Evolutionary conservation across 2,797 vertebrate genomes (phyloP).

Genomic region (Emydoidea blandingii): DNA sequence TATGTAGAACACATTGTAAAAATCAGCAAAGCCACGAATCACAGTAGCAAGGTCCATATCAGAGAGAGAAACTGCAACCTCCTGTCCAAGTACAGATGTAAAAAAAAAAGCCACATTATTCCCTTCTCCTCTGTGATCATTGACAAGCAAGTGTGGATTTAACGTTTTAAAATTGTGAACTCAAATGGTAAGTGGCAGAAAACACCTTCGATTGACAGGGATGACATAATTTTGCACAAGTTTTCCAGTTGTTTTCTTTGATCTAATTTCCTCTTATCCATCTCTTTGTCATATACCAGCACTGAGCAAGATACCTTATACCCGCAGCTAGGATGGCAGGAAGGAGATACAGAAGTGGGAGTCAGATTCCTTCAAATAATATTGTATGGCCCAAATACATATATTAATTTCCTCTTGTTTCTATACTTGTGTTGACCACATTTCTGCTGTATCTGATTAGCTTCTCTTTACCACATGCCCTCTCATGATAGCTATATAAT

Average conservation of each 20-base stretch:
- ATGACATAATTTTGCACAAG: not conserved
- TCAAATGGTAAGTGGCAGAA: not conserved
- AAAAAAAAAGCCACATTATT: not conserved
- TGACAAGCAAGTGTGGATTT: not conserved
- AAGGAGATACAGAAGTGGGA: not conserved
- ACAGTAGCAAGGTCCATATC: not conserved
- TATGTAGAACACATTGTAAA: not conserved
- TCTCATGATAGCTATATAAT: not conserved
- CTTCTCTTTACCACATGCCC: not conserved
- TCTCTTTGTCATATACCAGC: not conserved
- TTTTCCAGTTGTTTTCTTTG: not conserved
- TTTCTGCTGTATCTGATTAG: not conserved
- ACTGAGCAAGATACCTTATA: not conserved
- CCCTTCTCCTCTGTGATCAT: not conserved
- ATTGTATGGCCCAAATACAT: not conserved
- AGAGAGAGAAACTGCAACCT: not conserved
- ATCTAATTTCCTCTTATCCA: not conserved
- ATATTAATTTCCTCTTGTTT: not conserved
- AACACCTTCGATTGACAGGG: accelerated
- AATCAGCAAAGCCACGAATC: not conserved
- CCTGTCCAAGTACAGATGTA: not conserved
- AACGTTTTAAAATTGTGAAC: not conserved
- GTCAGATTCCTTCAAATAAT: not conserved
- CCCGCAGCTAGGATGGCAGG: not conserved
- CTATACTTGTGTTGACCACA: not conserved